Evolutionary conservation across 1,140 invertebrate species (phyloP).

Genomic region (Pristionchus pacificus): DNA sequence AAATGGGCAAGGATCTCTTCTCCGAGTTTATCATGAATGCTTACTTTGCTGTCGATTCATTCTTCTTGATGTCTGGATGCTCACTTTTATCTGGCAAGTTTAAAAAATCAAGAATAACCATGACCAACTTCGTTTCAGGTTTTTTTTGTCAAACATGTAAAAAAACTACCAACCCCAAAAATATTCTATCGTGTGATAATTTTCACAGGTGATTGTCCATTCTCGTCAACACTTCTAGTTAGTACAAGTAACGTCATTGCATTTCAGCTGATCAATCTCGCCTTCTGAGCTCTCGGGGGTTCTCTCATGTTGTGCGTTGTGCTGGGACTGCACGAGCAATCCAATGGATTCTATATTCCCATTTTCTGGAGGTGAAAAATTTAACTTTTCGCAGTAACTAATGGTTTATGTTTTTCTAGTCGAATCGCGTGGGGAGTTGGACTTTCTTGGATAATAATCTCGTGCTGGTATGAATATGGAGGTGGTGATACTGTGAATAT

Average conservation of each 20-base stretch:
- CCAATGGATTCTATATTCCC: not conserved
- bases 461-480: slow-evolving; percentile 77
- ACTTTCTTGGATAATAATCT: slow-evolving; percentile 77
- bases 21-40: slow-evolving; percentile 27
- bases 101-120: too few relatives aligned
- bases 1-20: not conserved
- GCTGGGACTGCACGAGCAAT: slow-evolving; percentile 19
- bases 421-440: slow-evolving; percentile 78
- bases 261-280: slow-evolving; percentile 7
- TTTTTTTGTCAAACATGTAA: too few relatives aligned
- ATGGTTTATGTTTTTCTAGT: slow-evolving; percentile 58
- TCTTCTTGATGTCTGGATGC: slow-evolving; percentile 29
- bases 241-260: too few relatives aligned
- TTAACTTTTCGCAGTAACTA: not conserved
- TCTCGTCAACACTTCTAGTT: too few relatives aligned
- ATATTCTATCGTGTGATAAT: too few relatives aligned
- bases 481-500: not conserved
- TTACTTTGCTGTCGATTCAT: slow-evolving; percentile 29
- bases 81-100: slow-evolving; percentile 17
- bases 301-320: slow-evolving; percentile 10
- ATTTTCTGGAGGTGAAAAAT: not conserved
- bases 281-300: not conserved
- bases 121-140: too few relatives aligned
- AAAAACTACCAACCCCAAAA: too few relatives aligned
- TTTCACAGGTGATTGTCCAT: too few relatives aligned